Conservation (phyloP, 2,113 vertebrate genomes). For the Megaleporinus macrocephalus region DNA sequence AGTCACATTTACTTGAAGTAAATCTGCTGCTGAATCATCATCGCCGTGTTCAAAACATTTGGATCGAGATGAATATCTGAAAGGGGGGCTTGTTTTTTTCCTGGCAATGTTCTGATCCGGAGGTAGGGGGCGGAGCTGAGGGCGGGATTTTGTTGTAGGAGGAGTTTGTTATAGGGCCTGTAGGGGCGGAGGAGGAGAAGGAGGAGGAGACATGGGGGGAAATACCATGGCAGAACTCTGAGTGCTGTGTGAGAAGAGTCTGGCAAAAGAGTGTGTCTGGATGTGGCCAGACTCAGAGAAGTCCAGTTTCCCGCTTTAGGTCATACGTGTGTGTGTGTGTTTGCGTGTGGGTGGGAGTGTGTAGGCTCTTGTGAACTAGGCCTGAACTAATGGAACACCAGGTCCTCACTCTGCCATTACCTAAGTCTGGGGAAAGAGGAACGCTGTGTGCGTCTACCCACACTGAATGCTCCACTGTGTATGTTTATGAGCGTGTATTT, state of each 20-base stretch:
- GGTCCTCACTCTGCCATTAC: constrained; percentile 12
- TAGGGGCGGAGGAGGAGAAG: background rate
- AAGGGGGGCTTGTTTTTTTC: background rate
- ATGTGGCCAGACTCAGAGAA: constrained; percentile 59
- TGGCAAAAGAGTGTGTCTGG: constrained; percentile 57
- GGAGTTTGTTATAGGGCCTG: background rate
- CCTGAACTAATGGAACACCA: constrained; percentile 38
- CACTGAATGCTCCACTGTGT: constrained; percentile 2
- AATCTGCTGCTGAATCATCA: constrained; percentile 26
- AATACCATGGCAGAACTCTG: constrained; percentile 66
- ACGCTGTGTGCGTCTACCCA: background rate
- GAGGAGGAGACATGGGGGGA: constrained; percentile 55
- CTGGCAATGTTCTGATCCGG: background rate
- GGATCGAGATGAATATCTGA: background rate
- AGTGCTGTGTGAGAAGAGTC: constrained; percentile 60
- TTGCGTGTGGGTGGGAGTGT: constrained; percentile 13
- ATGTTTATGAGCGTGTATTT: background rate
- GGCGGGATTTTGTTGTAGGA: background rate
- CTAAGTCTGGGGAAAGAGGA: background rate
- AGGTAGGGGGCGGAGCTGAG: background rate
- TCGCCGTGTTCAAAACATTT: background rate
- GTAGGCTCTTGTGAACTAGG: constrained; percentile 23
- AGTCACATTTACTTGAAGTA: constrained; percentile 9
- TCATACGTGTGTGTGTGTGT: constrained; percentile 50
- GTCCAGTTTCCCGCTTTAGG: constrained; percentile 58